Percentiles rank a stretch among this genome's conserved stretches.
Conservation (phyloP, 2,888 invertebrate species). For the Trichopoda pennipes region DNA sequence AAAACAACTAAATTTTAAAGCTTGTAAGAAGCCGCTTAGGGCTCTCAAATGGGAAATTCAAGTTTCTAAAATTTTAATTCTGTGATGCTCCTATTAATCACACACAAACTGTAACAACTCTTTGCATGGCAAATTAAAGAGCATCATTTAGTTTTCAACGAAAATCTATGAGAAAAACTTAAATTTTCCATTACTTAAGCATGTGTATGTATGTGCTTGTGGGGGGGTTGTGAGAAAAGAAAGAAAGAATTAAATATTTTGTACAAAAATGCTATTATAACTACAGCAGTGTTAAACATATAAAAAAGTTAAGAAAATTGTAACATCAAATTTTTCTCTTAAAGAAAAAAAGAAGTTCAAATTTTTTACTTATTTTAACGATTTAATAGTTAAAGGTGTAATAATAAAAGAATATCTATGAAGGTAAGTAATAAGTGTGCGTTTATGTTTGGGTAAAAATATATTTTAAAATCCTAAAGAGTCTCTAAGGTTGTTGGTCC, state of each 20-base stretch:
- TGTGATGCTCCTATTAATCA: neutral
- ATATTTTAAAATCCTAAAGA: slow-evolving; percentile 73
- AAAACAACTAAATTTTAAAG: slow-evolving; percentile 43
- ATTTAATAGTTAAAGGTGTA: neutral
- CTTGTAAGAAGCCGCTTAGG: slow-evolving; percentile 29
- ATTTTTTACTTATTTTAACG: neutral
- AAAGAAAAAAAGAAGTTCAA: slow-evolving; percentile 46
- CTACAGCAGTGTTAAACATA: slow-evolving; percentile 12
- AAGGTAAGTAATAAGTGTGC: neutral
- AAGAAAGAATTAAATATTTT: slow-evolving; percentile 45
- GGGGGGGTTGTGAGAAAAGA: neutral
- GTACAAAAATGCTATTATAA: slow-evolving; percentile 59
- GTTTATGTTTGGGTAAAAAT: neutral
- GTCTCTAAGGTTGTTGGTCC: slow-evolving; percentile 76
- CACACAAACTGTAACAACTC: neutral
- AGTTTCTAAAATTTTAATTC: neutral
- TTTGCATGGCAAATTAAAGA: neutral
- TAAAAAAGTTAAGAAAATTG: slow-evolving; percentile 10
- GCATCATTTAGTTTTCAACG: too few relatives aligned
- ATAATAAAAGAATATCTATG: neutral
- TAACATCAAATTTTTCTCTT: slow-evolving; percentile 50
- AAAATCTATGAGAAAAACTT: neutral
- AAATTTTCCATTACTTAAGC: slow-evolving; percentile 4
- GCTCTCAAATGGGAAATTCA: neutral
- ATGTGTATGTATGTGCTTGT: neutral